Evolutionary conservation across 2,113 vertebrate genomes (phyloP).

Genomic region (Octodon degus): DNA sequence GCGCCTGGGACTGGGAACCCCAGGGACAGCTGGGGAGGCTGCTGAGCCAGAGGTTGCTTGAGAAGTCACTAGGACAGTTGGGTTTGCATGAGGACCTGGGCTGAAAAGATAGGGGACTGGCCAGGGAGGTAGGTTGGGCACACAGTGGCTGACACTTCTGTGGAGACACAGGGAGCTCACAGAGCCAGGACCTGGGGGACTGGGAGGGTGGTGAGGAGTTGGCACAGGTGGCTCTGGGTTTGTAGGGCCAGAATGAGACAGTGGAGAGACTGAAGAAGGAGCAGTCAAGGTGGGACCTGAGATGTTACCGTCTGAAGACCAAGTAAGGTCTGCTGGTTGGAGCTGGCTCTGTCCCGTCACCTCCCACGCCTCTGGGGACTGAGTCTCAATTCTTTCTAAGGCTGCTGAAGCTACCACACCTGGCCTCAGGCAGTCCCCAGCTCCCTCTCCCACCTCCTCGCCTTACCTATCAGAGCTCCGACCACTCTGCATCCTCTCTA

Average conservation of each 20-base stretch:
- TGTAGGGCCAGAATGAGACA: background rate
- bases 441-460: background rate
- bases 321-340: background rate
- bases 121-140: background rate
- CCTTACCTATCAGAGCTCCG: background rate
- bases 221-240: background rate
- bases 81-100: accelerated
- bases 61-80: background rate
- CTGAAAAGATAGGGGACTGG: accelerated
- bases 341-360: background rate
- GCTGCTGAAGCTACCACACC: too few species aligned
- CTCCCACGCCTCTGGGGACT: background rate
- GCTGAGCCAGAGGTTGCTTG: background rate
- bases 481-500: background rate
- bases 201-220: background rate
- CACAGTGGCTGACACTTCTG: too few species aligned
- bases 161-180: background rate
- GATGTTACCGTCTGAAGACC: background rate
- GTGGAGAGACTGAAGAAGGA: background rate
- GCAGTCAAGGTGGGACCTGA: background rate
- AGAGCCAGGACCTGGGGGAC: background rate
- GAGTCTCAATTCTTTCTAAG: background rate
- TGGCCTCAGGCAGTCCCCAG: background rate
- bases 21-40: too few species aligned
- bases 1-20: background rate